A percentile compares a stretch with the other conserved stretches of the same genome.
phyloP scores from a whole-genome alignment of 2,113 vertebrate genomes.

The Climacteris rufus region DNA sequence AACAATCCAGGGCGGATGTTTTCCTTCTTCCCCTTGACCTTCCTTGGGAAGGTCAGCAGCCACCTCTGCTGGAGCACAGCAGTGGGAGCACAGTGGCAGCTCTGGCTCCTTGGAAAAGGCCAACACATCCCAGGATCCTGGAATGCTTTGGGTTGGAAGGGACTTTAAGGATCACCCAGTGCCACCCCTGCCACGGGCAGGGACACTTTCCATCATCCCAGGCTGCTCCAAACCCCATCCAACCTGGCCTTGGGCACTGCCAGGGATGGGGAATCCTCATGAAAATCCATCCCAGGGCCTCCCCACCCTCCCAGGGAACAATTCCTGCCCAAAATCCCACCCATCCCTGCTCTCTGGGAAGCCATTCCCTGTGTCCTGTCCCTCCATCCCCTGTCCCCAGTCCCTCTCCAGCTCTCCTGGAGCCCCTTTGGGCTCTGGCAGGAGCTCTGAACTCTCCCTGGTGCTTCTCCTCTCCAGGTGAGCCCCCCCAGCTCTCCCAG shows the following conservation, averaged over 20 bases:
- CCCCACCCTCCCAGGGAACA: fast-evolving
- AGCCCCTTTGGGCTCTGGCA: not conserved
- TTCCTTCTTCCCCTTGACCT: not conserved
- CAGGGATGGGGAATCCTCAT: not conserved
- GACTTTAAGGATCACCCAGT: not conserved
- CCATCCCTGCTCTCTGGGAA: not conserved
- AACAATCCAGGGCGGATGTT: not conserved
- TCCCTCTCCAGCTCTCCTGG: not conserved
- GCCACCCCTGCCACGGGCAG: not conserved
- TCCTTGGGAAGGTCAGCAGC: not conserved
- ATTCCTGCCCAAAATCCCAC: not conserved
- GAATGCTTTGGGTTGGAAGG: fast-evolving
- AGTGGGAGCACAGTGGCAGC: not conserved
- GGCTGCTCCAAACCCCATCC: not conserved
- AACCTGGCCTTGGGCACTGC: not conserved
- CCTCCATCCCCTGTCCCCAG: not conserved
- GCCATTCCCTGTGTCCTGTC: not conserved
- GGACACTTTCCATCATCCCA: not conserved
- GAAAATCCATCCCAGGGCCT: fast-evolving
- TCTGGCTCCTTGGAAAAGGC: not conserved
- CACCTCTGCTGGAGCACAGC: not conserved
- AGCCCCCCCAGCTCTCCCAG: fast-evolving
- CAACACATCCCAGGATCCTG: fast-evolving
- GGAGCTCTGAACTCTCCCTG: not conserved
- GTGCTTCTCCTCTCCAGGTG: fast-evolving